A percentile compares a stretch with the other conserved stretches of the same genome.
phyloP scores from a whole-genome alignment of 37 sponge, comb jelly and placozoan genomes.

The Amphimedon queenslandica region DNA sequence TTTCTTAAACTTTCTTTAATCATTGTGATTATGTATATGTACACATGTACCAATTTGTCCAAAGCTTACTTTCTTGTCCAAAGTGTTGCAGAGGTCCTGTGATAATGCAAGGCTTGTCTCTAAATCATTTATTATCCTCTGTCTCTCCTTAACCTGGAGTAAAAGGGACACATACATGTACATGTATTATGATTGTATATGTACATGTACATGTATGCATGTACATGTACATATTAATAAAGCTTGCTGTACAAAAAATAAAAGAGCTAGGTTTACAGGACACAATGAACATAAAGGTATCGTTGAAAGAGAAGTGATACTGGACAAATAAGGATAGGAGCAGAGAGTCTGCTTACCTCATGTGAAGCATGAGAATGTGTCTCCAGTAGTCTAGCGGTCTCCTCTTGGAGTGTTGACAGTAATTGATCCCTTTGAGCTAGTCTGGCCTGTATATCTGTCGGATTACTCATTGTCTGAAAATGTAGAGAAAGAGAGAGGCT shows the following conservation, averaged over 20 bases:
- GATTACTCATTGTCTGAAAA: neutral
- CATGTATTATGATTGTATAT: too few species aligned
- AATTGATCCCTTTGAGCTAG: neutral
- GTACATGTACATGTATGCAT: too few species aligned
- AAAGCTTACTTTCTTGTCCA: neutral
- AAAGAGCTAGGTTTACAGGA: too few species aligned
- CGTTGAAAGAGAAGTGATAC: too few species aligned
- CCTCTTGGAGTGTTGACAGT: neutral
- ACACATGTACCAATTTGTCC: too few species aligned
- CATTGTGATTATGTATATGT: too few species aligned
- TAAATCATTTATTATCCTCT: neutral
- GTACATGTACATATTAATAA: too few species aligned
- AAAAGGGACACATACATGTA: neutral
- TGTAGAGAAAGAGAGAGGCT: too few species aligned
- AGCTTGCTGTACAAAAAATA: too few species aligned
- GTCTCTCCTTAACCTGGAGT: slow-evolving; percentile 9
- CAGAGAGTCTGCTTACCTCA: slow-evolving; percentile 4
- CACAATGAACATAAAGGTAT: too few species aligned
- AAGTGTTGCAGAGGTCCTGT: neutral
- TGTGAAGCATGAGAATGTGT: neutral
- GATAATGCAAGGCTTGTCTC: neutral
- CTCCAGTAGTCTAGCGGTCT: neutral
- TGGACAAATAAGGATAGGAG: too few species aligned
- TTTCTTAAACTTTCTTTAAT: too few species aligned
- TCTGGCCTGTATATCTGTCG: neutral